phyloP scores from a whole-genome alignment of 2,797 vertebrate genomes.

The Acipenser transmontanus region DNA sequence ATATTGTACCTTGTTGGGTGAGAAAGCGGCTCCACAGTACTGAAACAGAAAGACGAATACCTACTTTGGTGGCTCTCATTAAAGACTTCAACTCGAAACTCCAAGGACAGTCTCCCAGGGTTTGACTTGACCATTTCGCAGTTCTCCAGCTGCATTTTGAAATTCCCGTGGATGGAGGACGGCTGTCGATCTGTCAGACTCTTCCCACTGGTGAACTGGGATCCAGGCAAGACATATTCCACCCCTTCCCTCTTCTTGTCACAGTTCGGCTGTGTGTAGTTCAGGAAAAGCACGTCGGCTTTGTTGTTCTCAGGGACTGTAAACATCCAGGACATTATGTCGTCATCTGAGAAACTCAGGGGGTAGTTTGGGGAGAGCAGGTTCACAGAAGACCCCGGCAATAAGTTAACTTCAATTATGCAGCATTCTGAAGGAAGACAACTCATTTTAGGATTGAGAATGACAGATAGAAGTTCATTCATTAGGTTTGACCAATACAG shows the following conservation, averaged over 20 bases:
- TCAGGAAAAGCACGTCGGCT: constrained; percentile 62
- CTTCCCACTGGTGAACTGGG: constrained; percentile 16
- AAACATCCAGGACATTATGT: constrained; percentile 80
- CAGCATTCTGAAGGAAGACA: constrained; percentile 48
- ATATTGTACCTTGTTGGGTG: too few species aligned
- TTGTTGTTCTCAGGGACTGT: constrained; percentile 68
- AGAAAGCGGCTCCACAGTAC: too few species aligned
- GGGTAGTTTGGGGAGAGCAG: constrained; percentile 78
- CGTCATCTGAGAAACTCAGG: constrained; percentile 54
- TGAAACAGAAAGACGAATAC: neutral
- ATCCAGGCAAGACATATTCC: constrained; percentile 53
- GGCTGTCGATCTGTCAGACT: constrained; percentile 45
- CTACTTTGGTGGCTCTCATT: constrained; percentile 60
- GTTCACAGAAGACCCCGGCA: constrained; percentile 54
- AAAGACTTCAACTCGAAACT: constrained; percentile 49
- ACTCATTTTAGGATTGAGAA: neutral
- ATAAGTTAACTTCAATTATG: constrained; percentile 68
- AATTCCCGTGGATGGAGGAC: constrained; percentile 48
- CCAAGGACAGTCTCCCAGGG: constrained; percentile 40
- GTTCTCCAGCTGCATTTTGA: constrained; percentile 54
- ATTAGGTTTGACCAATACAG: neutral
- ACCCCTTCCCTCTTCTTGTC: constrained; percentile 59
- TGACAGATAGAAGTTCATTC: neutral
- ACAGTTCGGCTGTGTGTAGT: constrained; percentile 67
- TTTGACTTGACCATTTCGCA: constrained; percentile 42